Evolutionary conservation across 1,140 invertebrate genomes (phyloP), one percentile per base, ranked within the genome.

Genomic region (Drosophila neocordata): DNA sequence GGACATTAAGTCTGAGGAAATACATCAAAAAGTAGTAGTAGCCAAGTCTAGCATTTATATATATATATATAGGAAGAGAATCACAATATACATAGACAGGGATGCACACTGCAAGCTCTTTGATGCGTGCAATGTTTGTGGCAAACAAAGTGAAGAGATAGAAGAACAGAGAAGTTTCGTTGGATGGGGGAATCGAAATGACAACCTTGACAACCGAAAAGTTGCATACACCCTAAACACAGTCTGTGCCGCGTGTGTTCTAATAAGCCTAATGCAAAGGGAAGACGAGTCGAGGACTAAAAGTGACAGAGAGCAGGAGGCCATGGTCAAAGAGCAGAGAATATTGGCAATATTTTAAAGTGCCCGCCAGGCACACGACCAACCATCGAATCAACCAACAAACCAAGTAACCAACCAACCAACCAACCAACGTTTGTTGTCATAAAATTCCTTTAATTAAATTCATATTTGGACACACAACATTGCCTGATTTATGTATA

Each of bases 331-430:
- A 70, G 64, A 87, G 67, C 66, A 81, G 78, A 87, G 82, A 85
- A 85, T 85, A 85, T 88, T 82, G 78, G 82, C 63, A 87, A 87
- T 87, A 87, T 88, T 87, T 87, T 87, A 87, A 87, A 87, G 83
- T 88, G 82, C 69, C 35, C 59, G 37, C 41, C 31, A 53, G 65
- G 24, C 73, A 82, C 82, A 82, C 78, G 82, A 72, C 82, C 70
- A 27, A 41, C n/a, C 58, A 41, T 44, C 20, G 37, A 44, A 44
- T 27, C 37, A 61, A 62, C 64, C 27, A 53, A 24, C 53, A 60
- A 60, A 41, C 22, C 58, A 41, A n/a, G n/a, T n/a, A n/a, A 61
- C 18, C 58, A 41, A 27, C 38, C 35, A 48, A 62, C 68, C 51
- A 53, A 2, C 37, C 59, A 60, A 56, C 15, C 41, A 71, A 24